phyloP scores from a whole-genome alignment of 2,888 invertebrate genomes.

The Hecatera dysodea region DNA sequence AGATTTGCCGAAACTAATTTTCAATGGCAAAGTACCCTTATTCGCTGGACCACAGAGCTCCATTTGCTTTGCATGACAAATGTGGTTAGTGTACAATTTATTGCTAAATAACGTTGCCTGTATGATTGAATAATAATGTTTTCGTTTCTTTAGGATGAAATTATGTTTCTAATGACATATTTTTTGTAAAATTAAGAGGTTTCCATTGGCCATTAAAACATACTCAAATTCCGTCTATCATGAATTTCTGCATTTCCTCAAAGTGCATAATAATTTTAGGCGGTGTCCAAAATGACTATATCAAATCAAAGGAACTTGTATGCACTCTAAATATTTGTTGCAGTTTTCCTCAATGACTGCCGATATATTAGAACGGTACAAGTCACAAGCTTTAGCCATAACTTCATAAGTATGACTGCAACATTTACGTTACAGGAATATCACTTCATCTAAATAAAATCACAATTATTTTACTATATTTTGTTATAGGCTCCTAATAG shows the following conservation, averaged over 20 bases:
- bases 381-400: slow-evolving; percentile 19
- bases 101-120: slow-evolving; percentile 30
- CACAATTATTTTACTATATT: background rate
- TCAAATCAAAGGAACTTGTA: slow-evolving; percentile 35
- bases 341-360: slow-evolving; percentile 58
- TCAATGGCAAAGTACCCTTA: slow-evolving; percentile 77
- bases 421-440: background rate
- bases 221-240: background rate
- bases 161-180: background rate
- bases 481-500: slow-evolving; percentile 26
- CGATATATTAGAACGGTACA: slow-evolving; percentile 17
- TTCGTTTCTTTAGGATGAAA: background rate
- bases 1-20: slow-evolving; percentile 78
- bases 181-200: background rate
- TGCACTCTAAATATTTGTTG: slow-evolving; percentile 32
- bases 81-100: slow-evolving; percentile 21
- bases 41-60: slow-evolving; percentile 65
- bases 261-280: slow-evolving; percentile 26
- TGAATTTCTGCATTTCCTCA: background rate
- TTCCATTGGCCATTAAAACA: background rate
- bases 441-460: background rate
- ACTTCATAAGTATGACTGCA: too few species aligned
- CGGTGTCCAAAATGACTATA: slow-evolving; percentile 45
- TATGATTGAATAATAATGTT: slow-evolving; percentile 12
- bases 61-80: slow-evolving; percentile 61